Evolutionary conservation across 2,888 invertebrate species (phyloP), one percentile per base, ranked within the genome.

Genomic region (Tipula lateralis): DNA sequence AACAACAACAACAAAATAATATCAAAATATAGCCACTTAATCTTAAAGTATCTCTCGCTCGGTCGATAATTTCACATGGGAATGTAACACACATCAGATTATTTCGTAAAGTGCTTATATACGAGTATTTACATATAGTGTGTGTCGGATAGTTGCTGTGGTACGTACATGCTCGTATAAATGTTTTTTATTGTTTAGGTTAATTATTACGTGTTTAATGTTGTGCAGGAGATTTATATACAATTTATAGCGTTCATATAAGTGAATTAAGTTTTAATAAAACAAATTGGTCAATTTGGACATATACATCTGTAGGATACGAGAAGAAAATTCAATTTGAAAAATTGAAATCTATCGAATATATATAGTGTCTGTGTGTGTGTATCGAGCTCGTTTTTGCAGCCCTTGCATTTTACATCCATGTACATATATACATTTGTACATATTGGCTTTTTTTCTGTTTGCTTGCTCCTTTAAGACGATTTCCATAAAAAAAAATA

Each of bases 401-500:
- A 24, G 13, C 66, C 66, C 66, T 66, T 66, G 66, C 66, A 66
- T 24, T 66, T 66, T 66, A 66, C 24, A 44, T 16, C n/a, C 39
- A 44, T 19, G 16, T 44, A 44, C 44, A 44, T 36, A 36, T 36
- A 36, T 36, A 44, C 9, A 66, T 66, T 66, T 24, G 9, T 66
- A 66, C 66, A 66, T 66, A 66, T 66, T 66, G 66, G 66, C 9
- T 66, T 66, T 66, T 66, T 66, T 66, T 50, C 16, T n/a, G 39
- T n/a, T 50, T 50, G 36, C 9, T 50, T 16, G 44, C 44, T 50
- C 16, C 44, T 16, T 66, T 66, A 66, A 66, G 66, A 66, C 66
- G 66, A 66, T 66, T 66, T 66, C 66, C 24, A 66, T 66, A 66
- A 66, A n/a, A n/a, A n/a, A n/a, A n/a, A 44, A 44, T 66, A 66